Evolutionary conservation across 2,888 invertebrate species (phyloP).

Genomic region (Leptopilina syphax): DNA sequence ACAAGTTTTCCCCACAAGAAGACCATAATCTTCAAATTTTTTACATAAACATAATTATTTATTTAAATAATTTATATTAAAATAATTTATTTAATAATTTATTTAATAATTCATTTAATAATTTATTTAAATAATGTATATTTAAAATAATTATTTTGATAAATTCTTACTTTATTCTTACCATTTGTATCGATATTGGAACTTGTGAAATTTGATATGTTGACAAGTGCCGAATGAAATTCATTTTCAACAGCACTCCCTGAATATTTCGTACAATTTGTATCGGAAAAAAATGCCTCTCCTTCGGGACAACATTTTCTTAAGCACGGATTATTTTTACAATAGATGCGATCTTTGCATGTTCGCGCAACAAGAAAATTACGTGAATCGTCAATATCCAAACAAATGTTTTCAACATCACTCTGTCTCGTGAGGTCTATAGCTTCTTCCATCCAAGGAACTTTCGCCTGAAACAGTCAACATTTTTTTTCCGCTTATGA

Average conservation of each 20-base stretch:
- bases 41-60: not conserved
- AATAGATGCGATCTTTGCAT: slow-evolving; percentile 49
- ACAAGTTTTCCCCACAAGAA: slow-evolving; percentile 65
- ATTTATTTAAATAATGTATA: no score
- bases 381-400: slow-evolving; percentile 48
- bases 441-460: slow-evolving; percentile 51
- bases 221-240: slow-evolving; percentile 33
- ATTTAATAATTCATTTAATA: no score
- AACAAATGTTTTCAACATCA: slow-evolving; percentile 49
- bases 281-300: slow-evolving; percentile 52
- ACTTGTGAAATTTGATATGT: not conserved
- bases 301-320: slow-evolving; percentile 74
- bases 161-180: not conserved
- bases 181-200: slow-evolving; percentile 11
- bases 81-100: no score
- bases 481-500: not conserved
- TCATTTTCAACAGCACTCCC: slow-evolving; percentile 47
- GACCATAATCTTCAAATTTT: slow-evolving; percentile 65
- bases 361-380: slow-evolving; percentile 53
- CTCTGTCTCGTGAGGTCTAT: slow-evolving; percentile 50
- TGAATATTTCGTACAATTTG: slow-evolving; percentile 48
- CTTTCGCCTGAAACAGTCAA: slow-evolving; percentile 45
- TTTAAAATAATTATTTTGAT: no score
- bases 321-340: slow-evolving; percentile 66
- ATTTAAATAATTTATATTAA: no score